Evolutionary conservation across 30 jellyfish, hydroid and myxozoan species (phyloP).

Genomic region (Hydractinia echinata): DNA sequence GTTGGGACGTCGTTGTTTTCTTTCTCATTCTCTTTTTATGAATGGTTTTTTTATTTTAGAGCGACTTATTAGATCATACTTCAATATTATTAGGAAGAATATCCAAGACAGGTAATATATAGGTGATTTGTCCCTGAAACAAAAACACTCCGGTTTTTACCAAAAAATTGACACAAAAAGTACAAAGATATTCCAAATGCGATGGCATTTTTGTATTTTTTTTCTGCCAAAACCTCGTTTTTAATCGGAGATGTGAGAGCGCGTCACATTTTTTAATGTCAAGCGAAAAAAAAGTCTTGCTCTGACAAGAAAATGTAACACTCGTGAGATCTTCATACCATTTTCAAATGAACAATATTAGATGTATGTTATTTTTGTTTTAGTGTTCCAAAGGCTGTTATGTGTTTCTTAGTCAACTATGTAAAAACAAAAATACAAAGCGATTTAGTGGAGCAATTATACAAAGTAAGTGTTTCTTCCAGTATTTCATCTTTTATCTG

Average conservation of each 20-base stretch:
- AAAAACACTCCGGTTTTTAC: too few relatives aligned
- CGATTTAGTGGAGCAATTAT: constrained; percentile 85
- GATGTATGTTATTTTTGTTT: neutral
- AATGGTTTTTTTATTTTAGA: constrained; percentile 37
- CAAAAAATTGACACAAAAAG: neutral
- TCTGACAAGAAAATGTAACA: neutral
- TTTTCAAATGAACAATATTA: neutral
- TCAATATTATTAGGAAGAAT: constrained; percentile 89
- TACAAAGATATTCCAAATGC: neutral
- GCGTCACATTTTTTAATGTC: neutral
- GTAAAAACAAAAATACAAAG: constrained; percentile 86
- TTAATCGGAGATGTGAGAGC: neutral
- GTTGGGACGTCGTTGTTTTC: too few relatives aligned
- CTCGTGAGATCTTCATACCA: neutral
- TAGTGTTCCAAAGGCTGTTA: constrained; percentile 98
- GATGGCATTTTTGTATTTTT: neutral
- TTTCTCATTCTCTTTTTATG: too few relatives aligned
- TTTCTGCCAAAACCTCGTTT: neutral
- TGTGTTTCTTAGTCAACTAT: constrained; percentile 89
- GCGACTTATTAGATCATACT: constrained; percentile 88
- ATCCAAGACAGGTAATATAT: constrained; percentile 89
- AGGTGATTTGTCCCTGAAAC: neutral
- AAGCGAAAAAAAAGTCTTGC: neutral
- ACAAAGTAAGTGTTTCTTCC: constrained; percentile 53
- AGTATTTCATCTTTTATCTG: neutral